Base-by-base conservation (phyloP, 92 coral and sea anemone species). In the Pocillopora meandrina region DNA sequence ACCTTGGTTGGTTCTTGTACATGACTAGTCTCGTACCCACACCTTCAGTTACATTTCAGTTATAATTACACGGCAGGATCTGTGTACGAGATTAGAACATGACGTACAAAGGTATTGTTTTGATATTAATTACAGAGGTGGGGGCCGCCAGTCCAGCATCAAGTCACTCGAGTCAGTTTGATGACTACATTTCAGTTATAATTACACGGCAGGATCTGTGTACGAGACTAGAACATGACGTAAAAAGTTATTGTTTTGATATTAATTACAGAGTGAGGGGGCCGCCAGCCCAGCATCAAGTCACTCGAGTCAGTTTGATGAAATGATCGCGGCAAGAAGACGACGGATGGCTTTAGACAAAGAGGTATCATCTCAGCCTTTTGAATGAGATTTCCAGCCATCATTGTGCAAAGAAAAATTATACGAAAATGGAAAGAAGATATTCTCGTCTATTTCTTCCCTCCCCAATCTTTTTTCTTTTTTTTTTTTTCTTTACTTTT, bases 321-420 rank as follows among this genome's bases (percentile, higher is more conserved):
- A 92, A 18, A 93, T 93, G 98, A 84, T 93, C 62, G 93, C 98
- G 4, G 92, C 98, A 15, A 89, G 98, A 26, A 86, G 93, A 77
- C 84, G 90, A 15, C 76, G 90, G 57, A 85, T 93, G 78, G 95
- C 91, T n/a, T 92, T 78, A 55, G 95, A 89, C 75, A 78, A 84
- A 77, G 63, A 71, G 80, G 87, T 80, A 64, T 66, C 63, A 11
- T 61, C 16, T 23, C 35, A 63, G 42, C 42, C 23, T 3, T 2
- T 26, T 35, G 4, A 42, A 65, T 1, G 11, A 31, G 67, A 42
- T 34, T 12, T 36, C 49, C 2, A 36, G 10, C 2, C 1, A 36
- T 66, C 36, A 52, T 12, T 3, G 12, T 56, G 52, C 52, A 42
- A 42, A 42, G 52, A 42, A 5, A 42, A 42, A 42, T 4, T 42